Percentiles rank a stretch among this genome's conserved stretches.
Conservation (phyloP, 2,888 invertebrate genomes). For the Crossocerus cetratus region DNA sequence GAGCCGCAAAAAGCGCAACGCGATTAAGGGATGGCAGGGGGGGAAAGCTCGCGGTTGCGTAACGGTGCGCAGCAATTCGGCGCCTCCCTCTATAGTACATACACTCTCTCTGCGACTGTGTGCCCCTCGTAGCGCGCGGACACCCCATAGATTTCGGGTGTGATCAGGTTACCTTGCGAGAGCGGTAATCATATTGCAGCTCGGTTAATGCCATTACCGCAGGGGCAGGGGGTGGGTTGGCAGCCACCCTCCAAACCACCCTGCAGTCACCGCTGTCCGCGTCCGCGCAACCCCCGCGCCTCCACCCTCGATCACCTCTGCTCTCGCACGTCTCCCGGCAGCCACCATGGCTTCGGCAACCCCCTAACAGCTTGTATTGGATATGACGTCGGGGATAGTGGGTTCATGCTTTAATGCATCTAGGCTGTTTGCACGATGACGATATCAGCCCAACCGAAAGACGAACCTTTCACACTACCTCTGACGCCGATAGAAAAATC, state of each 20-base stretch:
- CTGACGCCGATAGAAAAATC: too few species aligned
- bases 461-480: conserved; percentile 30
- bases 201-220: conserved; percentile 76
- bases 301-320: conserved; percentile 21
- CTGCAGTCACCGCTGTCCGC: conserved; percentile 37
- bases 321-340: conserved; percentile 16
- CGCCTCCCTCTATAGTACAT: conserved; percentile 35
- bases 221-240: conserved; percentile 61
- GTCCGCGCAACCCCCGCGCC: conserved; percentile 10
- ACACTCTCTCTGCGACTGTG: too few species aligned
- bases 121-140: conserved; percentile 15
- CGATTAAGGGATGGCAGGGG: conserved; percentile 66
- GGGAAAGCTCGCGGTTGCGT: conserved; percentile 58
- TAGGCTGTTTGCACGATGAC: conserved; percentile 63
- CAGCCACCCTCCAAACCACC: conserved; percentile 63
- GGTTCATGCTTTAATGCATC: conserved; percentile 75
- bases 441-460: conserved; percentile 59
- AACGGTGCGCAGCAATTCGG: conserved; percentile 60
- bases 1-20: conserved; percentile 76
- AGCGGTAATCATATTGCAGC: conserved; percentile 77
- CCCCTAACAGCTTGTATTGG: conserved; percentile 70
- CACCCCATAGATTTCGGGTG: conserved; percentile 72
- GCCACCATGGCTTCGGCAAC: conserved; percentile 45
- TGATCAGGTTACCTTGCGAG: conserved; percentile 76
- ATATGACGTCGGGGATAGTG: conserved; percentile 74